Conservation (phyloP, 2,113 vertebrate genomes). For the Phaetusa simplex region DNA sequence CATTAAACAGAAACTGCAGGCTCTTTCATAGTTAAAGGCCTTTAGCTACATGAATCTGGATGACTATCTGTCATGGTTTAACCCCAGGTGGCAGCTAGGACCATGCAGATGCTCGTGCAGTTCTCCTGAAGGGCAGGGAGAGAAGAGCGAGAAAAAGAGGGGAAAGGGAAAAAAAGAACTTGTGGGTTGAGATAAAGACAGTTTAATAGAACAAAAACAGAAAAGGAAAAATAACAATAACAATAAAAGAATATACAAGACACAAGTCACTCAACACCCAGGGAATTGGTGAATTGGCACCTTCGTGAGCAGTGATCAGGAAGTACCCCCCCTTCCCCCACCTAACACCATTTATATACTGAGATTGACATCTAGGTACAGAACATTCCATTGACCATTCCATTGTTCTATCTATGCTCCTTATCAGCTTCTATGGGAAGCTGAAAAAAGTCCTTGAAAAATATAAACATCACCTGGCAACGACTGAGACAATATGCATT, state of each 20-base stretch:
- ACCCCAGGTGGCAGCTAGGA: not conserved
- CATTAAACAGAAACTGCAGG: not conserved
- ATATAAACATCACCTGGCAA: not conserved
- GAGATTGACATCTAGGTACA: not conserved
- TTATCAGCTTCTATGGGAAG: not conserved
- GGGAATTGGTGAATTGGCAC: not conserved
- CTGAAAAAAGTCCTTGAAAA: not conserved
- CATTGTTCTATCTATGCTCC: not conserved
- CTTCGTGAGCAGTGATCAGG: not conserved
- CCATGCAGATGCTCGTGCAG: not conserved
- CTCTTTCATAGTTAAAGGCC: not conserved
- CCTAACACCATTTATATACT: not conserved
- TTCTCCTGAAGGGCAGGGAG: no score
- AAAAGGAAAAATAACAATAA: not conserved
- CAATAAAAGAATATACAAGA: not conserved
- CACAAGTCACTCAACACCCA: not conserved
- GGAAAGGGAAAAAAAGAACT: not conserved
- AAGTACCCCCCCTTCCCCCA: not conserved
- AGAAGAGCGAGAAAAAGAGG: not conserved
- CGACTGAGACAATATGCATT: not conserved
- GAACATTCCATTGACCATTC: not conserved
- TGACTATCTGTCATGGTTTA: not conserved
- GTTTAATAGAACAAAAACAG: not conserved
- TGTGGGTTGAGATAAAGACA: not conserved
- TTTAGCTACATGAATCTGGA: not conserved